These are phyloP conservation scores for Rhinoptilus africanus DNA, from an alignment of 2,113 vertebrate genomes.

Conservation along the genomic window DNA sequence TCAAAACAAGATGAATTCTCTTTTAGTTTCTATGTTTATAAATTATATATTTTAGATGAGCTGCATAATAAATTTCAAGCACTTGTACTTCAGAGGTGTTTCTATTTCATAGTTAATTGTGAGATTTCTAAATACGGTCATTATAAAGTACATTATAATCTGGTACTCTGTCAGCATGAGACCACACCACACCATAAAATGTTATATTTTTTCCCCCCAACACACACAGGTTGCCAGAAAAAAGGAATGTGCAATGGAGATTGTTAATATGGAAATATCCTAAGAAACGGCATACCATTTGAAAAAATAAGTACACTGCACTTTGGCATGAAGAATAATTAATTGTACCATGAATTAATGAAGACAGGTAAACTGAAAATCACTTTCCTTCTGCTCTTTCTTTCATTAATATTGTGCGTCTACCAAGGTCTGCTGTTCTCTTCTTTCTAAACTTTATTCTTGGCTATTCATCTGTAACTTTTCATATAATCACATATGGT, in stretches of 20 bases:
- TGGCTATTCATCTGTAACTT: background rate
- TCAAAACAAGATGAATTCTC: background rate
- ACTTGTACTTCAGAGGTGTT: background rate
- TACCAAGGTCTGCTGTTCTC: background rate
- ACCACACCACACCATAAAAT: background rate
- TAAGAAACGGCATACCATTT: background rate
- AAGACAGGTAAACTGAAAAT: conserved; percentile 55
- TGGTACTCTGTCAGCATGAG: background rate
- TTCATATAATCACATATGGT: background rate
- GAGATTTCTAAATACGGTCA: background rate
- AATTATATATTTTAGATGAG: background rate
- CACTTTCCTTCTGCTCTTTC: background rate
- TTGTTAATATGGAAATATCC: conserved; percentile 23
- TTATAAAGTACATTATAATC: background rate
- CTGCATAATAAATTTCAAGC: background rate
- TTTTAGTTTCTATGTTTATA: background rate
- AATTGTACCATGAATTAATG: background rate
- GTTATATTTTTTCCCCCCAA: background rate
- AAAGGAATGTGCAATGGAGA: background rate
- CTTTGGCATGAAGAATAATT: background rate
- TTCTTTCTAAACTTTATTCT: background rate
- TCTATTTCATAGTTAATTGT: background rate
- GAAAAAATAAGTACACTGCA: background rate
- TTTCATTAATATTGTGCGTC: background rate
- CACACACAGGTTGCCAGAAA: background rate